Percentiles rank a stretch among this genome's conserved stretches.
These are phyloP conservation scores for Tiphia femorata DNA, from an alignment of 2,888 invertebrate genomes.

Conservation along the genomic window DNA sequence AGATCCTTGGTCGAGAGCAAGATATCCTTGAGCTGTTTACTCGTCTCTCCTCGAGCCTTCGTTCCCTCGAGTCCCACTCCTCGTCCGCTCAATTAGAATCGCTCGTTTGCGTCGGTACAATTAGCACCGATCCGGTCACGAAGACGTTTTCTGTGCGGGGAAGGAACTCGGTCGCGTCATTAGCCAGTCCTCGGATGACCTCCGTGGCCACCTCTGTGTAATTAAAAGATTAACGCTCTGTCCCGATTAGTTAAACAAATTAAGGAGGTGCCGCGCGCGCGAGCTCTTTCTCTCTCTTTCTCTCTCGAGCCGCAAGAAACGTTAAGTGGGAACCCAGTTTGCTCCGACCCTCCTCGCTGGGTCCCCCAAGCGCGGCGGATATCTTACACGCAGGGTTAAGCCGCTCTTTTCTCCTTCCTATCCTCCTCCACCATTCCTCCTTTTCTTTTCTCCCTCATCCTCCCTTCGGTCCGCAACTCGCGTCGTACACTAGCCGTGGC, in stretches of 20 bases:
- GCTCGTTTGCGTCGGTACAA: conserved; percentile 38
- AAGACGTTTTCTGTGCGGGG: conserved; percentile 11
- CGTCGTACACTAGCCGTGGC: conserved; percentile 19
- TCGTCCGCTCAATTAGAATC: conserved; percentile 38
- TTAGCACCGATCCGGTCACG: conserved; percentile 47
- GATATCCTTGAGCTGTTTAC: too few species aligned
- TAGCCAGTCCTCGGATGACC: conserved; percentile 35
- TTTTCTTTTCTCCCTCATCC: conserved; percentile 9
- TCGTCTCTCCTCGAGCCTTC: conserved; percentile 11
- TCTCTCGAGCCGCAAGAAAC: conserved; percentile 55
- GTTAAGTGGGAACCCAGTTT: conserved; percentile 50
- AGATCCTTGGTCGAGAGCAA: too few species aligned
- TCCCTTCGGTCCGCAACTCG: conserved; percentile 12
- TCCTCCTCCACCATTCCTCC: conserved; percentile 12
- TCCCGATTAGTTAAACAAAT: conserved; percentile 65
- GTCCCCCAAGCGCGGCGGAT: background rate
- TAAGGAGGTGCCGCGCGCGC: conserved; percentile 39
- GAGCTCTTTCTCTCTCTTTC: too few species aligned
- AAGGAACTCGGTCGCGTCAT: conserved; percentile 20
- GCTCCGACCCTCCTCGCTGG: background rate
- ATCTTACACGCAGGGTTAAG: background rate
- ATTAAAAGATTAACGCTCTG: conserved; percentile 61
- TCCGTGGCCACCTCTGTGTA: conserved; percentile 50
- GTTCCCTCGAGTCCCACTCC: conserved; percentile 10
- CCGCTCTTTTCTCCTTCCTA: background rate